Percentiles rank a stretch among this genome's conserved stretches.
Conservation (phyloP, 1,140 invertebrate genomes). For the Eubasilissa regina region DNA sequence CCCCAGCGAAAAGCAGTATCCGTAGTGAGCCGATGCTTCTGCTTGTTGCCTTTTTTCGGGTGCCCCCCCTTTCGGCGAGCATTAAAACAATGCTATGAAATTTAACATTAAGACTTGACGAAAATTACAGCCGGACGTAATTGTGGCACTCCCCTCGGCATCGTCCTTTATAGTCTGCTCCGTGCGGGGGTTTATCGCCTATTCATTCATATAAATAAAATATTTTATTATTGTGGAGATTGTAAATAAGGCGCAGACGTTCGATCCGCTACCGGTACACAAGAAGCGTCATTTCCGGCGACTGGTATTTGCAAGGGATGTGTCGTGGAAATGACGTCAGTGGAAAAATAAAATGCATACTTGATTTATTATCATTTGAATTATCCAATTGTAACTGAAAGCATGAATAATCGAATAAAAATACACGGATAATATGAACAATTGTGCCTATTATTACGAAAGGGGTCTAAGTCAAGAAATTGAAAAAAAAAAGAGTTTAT, state of each 20-base stretch:
- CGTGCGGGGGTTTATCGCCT: conserved; percentile 51
- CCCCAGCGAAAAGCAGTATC: neutral
- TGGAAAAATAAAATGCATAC: too few relatives aligned
- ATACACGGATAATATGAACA: too few relatives aligned
- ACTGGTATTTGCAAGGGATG: too few relatives aligned
- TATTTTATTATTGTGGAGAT: conserved; percentile 56
- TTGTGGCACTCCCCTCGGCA: conserved; percentile 47
- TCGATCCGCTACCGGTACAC: conserved; percentile 26
- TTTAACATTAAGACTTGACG: conserved; percentile 59
- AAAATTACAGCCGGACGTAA: conserved; percentile 60
- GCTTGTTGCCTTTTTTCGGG: conserved; percentile 41
- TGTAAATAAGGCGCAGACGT: conserved; percentile 41
- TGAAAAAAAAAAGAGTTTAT: too few relatives aligned
- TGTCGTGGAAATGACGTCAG: too few relatives aligned
- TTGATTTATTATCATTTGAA: too few relatives aligned
- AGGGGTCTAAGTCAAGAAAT: too few relatives aligned
- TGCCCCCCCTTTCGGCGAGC: conserved; percentile 30
- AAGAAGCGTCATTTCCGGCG: conserved; percentile 13
- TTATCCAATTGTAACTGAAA: too few relatives aligned
- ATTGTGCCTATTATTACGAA: too few relatives aligned
- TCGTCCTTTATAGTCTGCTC: conserved; percentile 45
- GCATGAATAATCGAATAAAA: too few relatives aligned
- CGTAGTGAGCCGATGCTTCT: conserved; percentile 4
- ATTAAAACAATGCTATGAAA: conserved; percentile 61
- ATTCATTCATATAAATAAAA: conserved; percentile 61